Percentiles rank a stretch among this genome's conserved stretches.
phyloP scores from a whole-genome alignment of 2,888 invertebrate species.

The Thymelicus acteon region DNA sequence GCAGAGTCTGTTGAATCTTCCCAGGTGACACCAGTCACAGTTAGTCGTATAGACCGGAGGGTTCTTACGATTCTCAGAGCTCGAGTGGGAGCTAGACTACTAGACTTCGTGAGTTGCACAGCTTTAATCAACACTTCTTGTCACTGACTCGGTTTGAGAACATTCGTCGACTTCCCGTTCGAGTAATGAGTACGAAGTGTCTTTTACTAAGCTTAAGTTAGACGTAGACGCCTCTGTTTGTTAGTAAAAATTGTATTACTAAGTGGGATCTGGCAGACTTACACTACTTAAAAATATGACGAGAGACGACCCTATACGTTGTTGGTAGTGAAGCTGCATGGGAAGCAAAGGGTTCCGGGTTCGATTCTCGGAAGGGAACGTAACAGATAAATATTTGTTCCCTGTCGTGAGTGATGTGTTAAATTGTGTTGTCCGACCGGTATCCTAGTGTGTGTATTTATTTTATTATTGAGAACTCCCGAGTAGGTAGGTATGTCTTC shows the following conservation, averaged over 20 bases:
- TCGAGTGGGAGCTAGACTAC: background rate
- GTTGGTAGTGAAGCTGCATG: too few species aligned
- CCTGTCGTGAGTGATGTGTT: too few species aligned
- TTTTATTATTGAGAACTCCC: too few species aligned
- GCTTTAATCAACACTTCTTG: conserved; percentile 5
- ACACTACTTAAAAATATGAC: too few species aligned
- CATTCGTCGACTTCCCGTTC: background rate
- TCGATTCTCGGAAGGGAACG: too few species aligned
- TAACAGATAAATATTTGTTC: too few species aligned
- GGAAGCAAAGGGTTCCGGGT: too few species aligned
- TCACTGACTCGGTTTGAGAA: conserved; percentile 4
- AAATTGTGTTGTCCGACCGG: too few species aligned
- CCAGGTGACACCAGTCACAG: background rate
- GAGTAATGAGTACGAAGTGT: background rate
- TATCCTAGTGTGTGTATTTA: too few species aligned
- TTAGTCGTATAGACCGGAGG: background rate
- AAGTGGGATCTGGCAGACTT: too few species aligned
- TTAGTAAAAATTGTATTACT: background rate
- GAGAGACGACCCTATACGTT: too few species aligned
- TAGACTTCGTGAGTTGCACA: conserved; percentile 7
- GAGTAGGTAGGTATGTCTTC: too few species aligned
- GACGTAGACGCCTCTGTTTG: background rate
- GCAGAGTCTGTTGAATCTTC: background rate
- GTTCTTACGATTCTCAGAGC: background rate
- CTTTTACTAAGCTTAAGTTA: background rate